Evolutionary conservation across 37 sponge, comb jelly and placozoan species (phyloP), one percentile per base, ranked within the genome.

Genomic region (Agelas oroides): DNA sequence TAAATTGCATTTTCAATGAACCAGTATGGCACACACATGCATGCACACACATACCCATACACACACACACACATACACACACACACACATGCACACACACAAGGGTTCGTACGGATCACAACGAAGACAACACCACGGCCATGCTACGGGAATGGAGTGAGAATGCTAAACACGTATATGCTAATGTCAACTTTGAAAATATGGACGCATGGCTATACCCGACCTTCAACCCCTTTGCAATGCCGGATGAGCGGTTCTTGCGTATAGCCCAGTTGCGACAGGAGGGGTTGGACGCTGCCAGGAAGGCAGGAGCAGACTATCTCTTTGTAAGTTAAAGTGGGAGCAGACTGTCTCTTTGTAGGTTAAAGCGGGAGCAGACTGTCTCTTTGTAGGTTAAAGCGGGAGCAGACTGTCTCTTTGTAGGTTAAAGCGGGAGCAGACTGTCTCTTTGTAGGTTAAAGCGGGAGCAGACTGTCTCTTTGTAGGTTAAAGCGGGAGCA

Each of bases 61-160:
- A n/a, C n/a, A n/a, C n/a, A n/a, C n/a, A n/a, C n/a, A n/a, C n/a
- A n/a, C n/a, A n/a, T n/a, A n/a, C n/a, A n/a, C n/a, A n/a, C n/a
- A n/a, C n/a, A n/a, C n/a, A n/a, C n/a, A n/a, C n/a, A n/a, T n/a
- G n/a, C n/a, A n/a, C n/a, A n/a, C n/a, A n/a, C n/a, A n/a, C n/a
- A n/a, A 95, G 92, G 83, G 77, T 93, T 15, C 55, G 76, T 34
- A 88, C 96, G 0, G 96, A 92, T 76, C 90, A 96, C 87, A 96
- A 92, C 82, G 65, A 69, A 33, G 98, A 98, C 85, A 78, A 93
- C 76, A 98, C 98, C 13, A 37, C 86, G 21, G 84, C 41, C 18
- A 59, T 96, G 53, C 85, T 98, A 56, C 28, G 55, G 61, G 94
- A 94, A 68, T 98, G 98, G 98, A 65, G 78, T 32, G 27, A 31